These are phyloP conservation scores for Lochmaea crataegi DNA, from an alignment of 2,888 invertebrate genomes.

Conservation along the genomic window DNA sequence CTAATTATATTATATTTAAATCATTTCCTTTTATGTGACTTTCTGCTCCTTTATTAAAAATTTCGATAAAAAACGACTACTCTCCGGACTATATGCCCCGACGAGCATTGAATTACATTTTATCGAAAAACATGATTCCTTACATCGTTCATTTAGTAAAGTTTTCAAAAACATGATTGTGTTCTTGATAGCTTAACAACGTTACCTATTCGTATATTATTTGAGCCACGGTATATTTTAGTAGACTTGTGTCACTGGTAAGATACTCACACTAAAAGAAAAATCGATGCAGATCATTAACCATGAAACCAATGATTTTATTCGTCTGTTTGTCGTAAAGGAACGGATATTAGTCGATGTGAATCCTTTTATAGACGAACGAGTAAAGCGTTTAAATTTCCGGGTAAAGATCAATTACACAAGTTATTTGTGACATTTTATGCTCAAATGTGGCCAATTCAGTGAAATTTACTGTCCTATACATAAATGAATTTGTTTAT, in stretches of 20 bases:
- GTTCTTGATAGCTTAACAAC: no score
- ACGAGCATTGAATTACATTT: no score
- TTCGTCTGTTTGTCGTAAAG: conserved; percentile 8
- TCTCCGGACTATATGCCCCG: no score
- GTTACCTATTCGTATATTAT: background rate
- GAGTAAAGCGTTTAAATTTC: conserved; percentile 9
- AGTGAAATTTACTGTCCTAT: background rate
- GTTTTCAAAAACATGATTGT: no score
- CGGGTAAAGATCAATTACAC: conserved; percentile 14
- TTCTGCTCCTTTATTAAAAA: no score
- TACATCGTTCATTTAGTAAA: no score
- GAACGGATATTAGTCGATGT: conserved; percentile 8
- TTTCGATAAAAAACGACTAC: background rate
- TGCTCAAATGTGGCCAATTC: conserved; percentile 4
- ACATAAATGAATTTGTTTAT: background rate
- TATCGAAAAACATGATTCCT: no score
- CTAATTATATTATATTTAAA: no score
- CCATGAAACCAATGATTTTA: conserved; percentile 18
- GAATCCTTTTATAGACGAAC: conserved; percentile 10
- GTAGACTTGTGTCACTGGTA: background rate
- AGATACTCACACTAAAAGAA: background rate
- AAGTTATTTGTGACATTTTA: conserved; percentile 12
- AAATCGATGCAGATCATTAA: conserved; percentile 22
- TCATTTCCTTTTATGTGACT: no score
- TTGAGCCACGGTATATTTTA: background rate